Evolutionary conservation across 2,113 vertebrate species (phyloP).

Genomic region (Labeo catla): DNA sequence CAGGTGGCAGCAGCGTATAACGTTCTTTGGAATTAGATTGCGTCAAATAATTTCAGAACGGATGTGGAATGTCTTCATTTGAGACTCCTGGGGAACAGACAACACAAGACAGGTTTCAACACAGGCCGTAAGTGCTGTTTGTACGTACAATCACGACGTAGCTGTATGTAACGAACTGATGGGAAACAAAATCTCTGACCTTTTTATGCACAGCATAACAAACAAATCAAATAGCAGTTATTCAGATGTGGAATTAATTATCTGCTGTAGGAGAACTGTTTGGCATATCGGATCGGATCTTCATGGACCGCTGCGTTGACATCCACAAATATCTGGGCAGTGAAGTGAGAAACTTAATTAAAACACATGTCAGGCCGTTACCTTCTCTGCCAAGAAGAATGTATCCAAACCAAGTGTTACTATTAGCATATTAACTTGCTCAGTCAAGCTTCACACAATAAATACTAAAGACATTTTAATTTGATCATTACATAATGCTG

Average conservation of each 20-base stretch:
- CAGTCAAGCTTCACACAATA: constrained; percentile 50
- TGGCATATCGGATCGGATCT: constrained; percentile 46
- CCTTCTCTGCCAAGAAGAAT: constrained; percentile 42
- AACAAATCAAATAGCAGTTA: constrained; percentile 59
- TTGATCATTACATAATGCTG: constrained; percentile 44
- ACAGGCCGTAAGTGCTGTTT: not conserved
- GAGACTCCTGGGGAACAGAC: not conserved
- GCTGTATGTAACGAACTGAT: constrained; percentile 1
- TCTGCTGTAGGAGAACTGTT: constrained; percentile 42
- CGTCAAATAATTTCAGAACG: not conserved
- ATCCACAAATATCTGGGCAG: constrained; percentile 42
- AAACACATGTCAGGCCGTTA: constrained; percentile 57
- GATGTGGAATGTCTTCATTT: not conserved
- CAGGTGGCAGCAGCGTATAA: constrained; percentile 68
- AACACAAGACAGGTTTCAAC: not conserved
- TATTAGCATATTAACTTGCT: constrained; percentile 59
- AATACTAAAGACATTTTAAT: constrained; percentile 56
- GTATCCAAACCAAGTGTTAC: constrained; percentile 50
- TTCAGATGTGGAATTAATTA: constrained; percentile 49
- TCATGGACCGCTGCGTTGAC: constrained; percentile 53
- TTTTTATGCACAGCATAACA: constrained; percentile 41
- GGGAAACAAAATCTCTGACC: constrained; percentile 43
- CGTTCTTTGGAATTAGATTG: not conserved
- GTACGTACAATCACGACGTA: not conserved
- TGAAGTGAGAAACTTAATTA: constrained; percentile 61